Base-by-base conservation (phyloP, 2,888 invertebrate species). In the Dioctria linearis region DNA sequence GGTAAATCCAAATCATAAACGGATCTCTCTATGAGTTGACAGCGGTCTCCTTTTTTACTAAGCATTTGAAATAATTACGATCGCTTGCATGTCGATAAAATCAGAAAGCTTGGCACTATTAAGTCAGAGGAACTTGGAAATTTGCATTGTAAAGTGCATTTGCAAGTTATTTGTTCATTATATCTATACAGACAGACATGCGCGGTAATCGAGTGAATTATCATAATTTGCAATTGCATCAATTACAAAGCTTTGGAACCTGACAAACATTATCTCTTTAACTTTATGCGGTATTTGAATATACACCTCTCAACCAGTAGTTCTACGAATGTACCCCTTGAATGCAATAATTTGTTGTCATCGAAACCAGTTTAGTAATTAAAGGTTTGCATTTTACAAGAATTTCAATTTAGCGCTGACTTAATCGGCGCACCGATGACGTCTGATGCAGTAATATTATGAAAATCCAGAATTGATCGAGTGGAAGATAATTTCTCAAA, bases 61-160 rank as follows among this genome's bases (percentile, higher is more conserved):
- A 11, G 6, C 3, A 1, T 11, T 54, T n/a, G 11, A n/a, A 8
- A 8, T 54, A 11, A n/a, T 54, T 54, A 4, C 4, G 11, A 11
- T 54, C 54, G 11, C 1, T 54, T 54, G 25, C 61, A 61, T 6
- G 25, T n/a, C 57, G 54, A 71, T 54, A 71, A 54, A 54, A 71
- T 54, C 71, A 71, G 46, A 71, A 40, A 61, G 3, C 3, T 39
- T 8, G 39, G 42, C 5, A 39, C 25, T 71, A n/a, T n/a, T 11
- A 11, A 40, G 54, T 13, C 39, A 54, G 54, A 6, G n/a, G 11
- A 67, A 54, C n/a, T 5, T 39, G 11, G 40, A 40, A 57, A 71
- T 54, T 71, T 71, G 71, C 71, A 71, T 71, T 37, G 40, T 25
- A 9, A 54, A 51, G 57, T 71, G 54, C 71, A 71, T 54, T 71